phyloP scores from a whole-genome alignment of 2,113 vertebrate species.

The Natator depressus region DNA sequence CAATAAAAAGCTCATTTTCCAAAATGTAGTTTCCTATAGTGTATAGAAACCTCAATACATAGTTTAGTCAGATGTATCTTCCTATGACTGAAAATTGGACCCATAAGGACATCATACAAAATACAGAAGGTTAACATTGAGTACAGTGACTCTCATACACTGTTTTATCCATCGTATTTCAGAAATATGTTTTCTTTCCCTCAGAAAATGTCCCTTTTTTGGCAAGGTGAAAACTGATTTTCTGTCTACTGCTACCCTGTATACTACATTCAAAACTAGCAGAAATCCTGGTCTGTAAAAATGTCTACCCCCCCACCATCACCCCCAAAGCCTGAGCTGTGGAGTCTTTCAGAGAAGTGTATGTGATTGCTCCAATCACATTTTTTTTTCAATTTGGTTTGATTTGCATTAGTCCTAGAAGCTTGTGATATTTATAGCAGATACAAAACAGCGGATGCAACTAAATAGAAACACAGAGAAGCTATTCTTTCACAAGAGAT shows the following conservation, averaged over 20 bases:
- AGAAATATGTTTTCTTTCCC: neutral
- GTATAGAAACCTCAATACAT: neutral
- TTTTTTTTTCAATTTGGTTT: neutral
- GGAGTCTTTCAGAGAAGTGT: too few relatives aligned
- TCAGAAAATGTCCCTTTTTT: neutral
- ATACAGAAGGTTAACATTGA: neutral
- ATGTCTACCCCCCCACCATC: too few relatives aligned
- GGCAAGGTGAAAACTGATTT: too few relatives aligned
- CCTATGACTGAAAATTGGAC: neutral
- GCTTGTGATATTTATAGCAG: neutral
- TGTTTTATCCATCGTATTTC: neutral
- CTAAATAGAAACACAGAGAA: neutral
- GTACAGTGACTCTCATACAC: neutral
- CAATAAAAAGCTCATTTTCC: neutral
- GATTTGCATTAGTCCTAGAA: neutral
- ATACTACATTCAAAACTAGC: too few relatives aligned
- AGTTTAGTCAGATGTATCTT: neutral
- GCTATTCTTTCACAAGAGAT: neutral
- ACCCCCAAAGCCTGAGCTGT: too few relatives aligned
- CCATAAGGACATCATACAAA: neutral
- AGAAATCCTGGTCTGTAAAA: too few relatives aligned
- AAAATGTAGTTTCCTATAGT: neutral
- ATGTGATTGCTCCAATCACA: too few relatives aligned
- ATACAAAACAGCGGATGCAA: neutral
- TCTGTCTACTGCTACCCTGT: too few relatives aligned